Evolutionary conservation across 2,113 vertebrate genomes (phyloP).

Genomic region (Hippopotamus amphibius): DNA sequence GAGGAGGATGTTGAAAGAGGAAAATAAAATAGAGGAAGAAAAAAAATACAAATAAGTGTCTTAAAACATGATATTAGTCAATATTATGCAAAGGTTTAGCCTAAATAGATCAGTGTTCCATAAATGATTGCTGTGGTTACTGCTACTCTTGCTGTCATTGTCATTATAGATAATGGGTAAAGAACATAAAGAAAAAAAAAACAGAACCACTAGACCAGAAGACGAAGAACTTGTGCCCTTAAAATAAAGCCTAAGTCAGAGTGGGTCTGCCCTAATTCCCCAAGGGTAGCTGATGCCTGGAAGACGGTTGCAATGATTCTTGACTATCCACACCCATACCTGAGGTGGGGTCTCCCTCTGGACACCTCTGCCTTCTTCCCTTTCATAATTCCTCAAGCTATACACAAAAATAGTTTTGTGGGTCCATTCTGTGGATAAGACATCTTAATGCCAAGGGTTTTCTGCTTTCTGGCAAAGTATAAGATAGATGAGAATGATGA

Average conservation of each 20-base stretch:
- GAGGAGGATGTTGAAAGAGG: background rate
- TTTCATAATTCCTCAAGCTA: background rate
- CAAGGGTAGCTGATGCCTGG: background rate
- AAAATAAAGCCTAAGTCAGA: background rate
- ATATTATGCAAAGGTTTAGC: background rate
- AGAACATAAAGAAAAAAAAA: background rate
- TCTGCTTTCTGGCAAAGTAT: background rate
- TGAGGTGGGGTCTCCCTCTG: background rate
- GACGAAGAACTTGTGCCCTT: rapidly evolving
- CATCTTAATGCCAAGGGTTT: background rate
- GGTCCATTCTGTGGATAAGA: background rate
- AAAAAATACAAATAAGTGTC: background rate
- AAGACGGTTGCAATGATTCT: background rate
- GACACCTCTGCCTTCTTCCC: background rate
- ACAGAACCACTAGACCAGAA: background rate
- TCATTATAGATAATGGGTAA: background rate
- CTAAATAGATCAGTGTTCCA: background rate
- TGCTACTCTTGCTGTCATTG: background rate
- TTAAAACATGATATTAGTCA: background rate
- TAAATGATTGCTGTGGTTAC: background rate
- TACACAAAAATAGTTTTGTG: background rate
- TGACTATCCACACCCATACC: background rate
- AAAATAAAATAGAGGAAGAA: background rate
- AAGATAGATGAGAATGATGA: background rate
- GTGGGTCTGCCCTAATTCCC: background rate